Evolutionary conservation across 1,140 invertebrate species (phyloP).

Genomic region (Drosophila lini): DNA sequence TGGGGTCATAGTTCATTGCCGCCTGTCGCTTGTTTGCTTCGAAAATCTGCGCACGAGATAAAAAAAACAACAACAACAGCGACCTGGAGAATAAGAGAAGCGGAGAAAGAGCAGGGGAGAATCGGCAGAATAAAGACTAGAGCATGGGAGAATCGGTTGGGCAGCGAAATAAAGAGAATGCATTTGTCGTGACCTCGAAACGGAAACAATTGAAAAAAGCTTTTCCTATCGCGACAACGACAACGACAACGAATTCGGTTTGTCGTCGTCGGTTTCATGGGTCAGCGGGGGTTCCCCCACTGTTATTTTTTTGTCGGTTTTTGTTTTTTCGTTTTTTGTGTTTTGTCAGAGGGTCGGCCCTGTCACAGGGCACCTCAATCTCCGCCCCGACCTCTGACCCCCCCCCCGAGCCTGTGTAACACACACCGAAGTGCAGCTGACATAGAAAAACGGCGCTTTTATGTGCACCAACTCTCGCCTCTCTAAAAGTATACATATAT

Average conservation of each 20-base stretch:
- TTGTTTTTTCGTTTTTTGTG: not conserved
- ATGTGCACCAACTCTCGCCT: slow-evolving; percentile 24
- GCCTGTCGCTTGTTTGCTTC: slow-evolving; percentile 62
- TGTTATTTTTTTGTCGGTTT: not conserved
- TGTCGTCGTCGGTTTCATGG: slow-evolving; percentile 40
- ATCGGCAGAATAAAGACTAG: not conserved
- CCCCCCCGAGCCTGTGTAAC: slow-evolving; percentile 35
- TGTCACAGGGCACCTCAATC: slow-evolving; percentile 40
- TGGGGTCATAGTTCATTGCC: slow-evolving; percentile 69
- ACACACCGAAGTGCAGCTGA: slow-evolving; percentile 75
- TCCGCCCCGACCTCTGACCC: slow-evolving; percentile 8
- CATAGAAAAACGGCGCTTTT: slow-evolving; percentile 76
- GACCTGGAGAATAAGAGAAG: slow-evolving; percentile 2
- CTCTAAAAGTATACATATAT: slow-evolving; percentile 18
- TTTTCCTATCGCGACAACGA: slow-evolving; percentile 73
- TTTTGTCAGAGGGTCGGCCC: slow-evolving; percentile 18
- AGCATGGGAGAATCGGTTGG: not conserved
- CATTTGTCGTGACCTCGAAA: slow-evolving; percentile 82
- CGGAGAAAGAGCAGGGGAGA: not conserved
- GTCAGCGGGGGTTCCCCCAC: slow-evolving; percentile 9
- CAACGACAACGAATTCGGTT: slow-evolving; percentile 62
- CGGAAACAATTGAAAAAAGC: slow-evolving; percentile 82
- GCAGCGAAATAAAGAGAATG: slow-evolving; percentile 69
- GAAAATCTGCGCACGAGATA: slow-evolving; percentile 54
- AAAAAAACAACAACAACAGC: slow-evolving; percentile 16